A percentile compares a stretch with the other conserved stretches of the same genome.
phyloP scores from a whole-genome alignment of 2,888 invertebrate species.

The Diaphora mendica region DNA sequence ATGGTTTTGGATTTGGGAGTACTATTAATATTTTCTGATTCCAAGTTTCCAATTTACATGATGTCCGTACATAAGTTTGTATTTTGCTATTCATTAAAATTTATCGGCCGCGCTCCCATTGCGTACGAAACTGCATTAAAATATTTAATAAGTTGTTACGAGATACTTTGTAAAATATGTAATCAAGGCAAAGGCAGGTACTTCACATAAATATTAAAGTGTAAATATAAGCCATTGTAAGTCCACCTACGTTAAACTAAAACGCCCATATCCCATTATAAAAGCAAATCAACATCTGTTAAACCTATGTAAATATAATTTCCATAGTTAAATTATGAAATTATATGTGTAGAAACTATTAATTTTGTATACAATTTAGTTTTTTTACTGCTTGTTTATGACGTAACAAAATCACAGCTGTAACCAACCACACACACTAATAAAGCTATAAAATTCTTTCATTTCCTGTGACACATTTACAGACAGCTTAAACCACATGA shows the following conservation, averaged over 20 bases:
- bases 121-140: too few relatives aligned
- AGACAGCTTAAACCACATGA: constrained; percentile 16
- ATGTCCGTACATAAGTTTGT: neutral
- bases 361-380: constrained; percentile 4
- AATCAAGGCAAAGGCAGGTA: neutral
- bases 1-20: neutral
- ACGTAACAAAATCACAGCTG: constrained; percentile 32
- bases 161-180: neutral
- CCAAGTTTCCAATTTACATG: neutral
- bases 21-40: neutral
- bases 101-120: too few relatives aligned
- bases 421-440: constrained; percentile 20
- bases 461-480: constrained; percentile 42
- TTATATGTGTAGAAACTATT: constrained; percentile 7
- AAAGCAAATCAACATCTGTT: constrained; percentile 1
- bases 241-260: neutral
- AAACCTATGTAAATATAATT: constrained; percentile 5
- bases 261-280: neutral
- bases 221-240: neutral
- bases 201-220: neutral
- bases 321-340: constrained; percentile 1
- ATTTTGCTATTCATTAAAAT: too few relatives aligned
- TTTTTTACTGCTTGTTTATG: constrained; percentile 14
- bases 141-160: neutral
- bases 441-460: constrained; percentile 18